Base-by-base conservation (phyloP, 2,888 invertebrate genomes). In the Drosophila niveifrons region DNA sequence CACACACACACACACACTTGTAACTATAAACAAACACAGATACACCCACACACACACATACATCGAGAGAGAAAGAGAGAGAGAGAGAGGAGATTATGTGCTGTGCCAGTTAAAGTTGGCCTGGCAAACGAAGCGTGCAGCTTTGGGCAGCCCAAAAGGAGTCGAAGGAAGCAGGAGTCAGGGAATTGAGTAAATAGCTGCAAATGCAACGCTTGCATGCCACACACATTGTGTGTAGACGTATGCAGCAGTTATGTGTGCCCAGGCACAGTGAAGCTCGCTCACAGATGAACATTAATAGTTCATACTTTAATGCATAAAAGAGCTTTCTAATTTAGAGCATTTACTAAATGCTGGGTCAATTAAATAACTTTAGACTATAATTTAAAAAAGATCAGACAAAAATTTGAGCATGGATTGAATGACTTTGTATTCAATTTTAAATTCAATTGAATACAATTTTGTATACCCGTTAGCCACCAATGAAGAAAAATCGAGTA, bases 151-250 rank as follows among this genome's bases (percentile, higher is more conserved):
- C 39, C 28, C 44, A 55, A 52, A 46, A 55, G 56, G 41, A 55
- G 51, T 36, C 47, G 17, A 18, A 44, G 39, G 39, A 13, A n/a
- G 39, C 31, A 28, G 11, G 44, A 48, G 34, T 36, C n/a, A n/a
- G 36, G 36, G 36, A 36, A n/a, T 36, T 39, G 34, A 61, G 72
- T 66, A 75, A 75, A 75, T 75, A 65, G 67, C 51, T 39, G 67
- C 55, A 66, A 75, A 75, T 75, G 75, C 75, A 75, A 59, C 71
- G 71, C 34, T 74, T 65, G 74, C 74, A 74, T 74, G 74, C 66
- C 66, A 75, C 75, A 66, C 75, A 66, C 47, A n/a, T n/a, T n/a
- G n/a, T 66, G 57, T 70, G 56, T 57, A 53, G 47, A 65, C 44
- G 56, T 46, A 41, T 51, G 43, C 36, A 36, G 43, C 36, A 36